A percentile compares a stretch with the other conserved stretches of the same genome.
phyloP scores from a whole-genome alignment of 2,888 invertebrate species.

The Sipunculus nudus region DNA sequence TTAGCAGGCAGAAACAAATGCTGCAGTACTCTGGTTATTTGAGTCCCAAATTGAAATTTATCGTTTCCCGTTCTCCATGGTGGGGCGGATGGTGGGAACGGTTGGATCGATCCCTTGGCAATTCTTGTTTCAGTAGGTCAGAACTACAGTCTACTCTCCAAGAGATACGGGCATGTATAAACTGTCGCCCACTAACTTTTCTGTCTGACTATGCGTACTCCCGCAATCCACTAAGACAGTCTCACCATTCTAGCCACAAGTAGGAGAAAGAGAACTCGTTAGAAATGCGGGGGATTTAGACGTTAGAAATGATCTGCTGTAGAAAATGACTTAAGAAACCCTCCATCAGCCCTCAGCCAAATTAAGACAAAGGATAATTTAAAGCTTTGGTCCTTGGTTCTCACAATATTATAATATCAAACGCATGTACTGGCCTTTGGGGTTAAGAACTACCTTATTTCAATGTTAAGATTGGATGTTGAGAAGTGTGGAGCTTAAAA shows the following conservation, averaged over 20 bases:
- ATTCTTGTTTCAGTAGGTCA: background rate
- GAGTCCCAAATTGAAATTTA: conserved; percentile 16
- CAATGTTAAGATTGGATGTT: background rate
- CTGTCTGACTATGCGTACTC: background rate
- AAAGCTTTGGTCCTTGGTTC: background rate
- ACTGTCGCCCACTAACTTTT: conserved; percentile 10
- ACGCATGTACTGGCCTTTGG: background rate
- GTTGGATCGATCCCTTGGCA: background rate
- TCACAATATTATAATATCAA: background rate
- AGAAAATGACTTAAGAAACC: background rate
- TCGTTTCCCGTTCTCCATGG: conserved; percentile 19
- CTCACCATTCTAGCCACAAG: background rate
- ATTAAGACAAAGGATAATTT: background rate
- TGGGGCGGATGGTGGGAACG: conserved; percentile 23
- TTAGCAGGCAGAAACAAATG: background rate
- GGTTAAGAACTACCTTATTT: background rate
- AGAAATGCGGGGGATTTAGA: background rate
- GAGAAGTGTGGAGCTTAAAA: background rate
- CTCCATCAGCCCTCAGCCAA: background rate
- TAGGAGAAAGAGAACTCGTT: background rate
- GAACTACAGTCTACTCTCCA: conserved; percentile 4
- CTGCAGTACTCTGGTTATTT: conserved; percentile 1
- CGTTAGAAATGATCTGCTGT: background rate
- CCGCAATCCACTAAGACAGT: background rate
- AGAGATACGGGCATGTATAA: conserved; percentile 8